phyloP scores from a whole-genome alignment of 1,140 invertebrate species.

The Drosophila obscura region DNA sequence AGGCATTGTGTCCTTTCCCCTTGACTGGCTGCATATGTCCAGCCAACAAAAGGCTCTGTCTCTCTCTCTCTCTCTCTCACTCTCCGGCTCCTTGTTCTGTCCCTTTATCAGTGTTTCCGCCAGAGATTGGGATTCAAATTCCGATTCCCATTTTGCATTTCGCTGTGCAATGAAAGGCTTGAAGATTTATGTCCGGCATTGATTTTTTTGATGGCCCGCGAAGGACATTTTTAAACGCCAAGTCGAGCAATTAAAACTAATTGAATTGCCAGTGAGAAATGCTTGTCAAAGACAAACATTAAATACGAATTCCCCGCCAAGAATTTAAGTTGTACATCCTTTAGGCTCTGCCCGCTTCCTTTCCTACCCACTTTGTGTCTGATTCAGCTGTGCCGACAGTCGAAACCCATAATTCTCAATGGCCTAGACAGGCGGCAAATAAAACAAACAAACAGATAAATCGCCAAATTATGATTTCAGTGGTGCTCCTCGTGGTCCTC shows the following conservation, averaged over 20 bases:
- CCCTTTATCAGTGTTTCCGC: constrained; percentile 59
- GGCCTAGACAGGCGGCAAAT: constrained; percentile 70
- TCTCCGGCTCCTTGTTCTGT: constrained; percentile 29
- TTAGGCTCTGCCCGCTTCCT: constrained; percentile 1
- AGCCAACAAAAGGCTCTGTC: constrained; percentile 63
- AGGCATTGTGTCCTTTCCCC: constrained; percentile 74
- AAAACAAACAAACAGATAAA: constrained; percentile 81
- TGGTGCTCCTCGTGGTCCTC: constrained; percentile 3
- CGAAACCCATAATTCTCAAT: constrained; percentile 64
- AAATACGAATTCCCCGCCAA: constrained; percentile 30
- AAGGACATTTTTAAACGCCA: constrained; percentile 58
- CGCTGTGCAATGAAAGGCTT: constrained; percentile 67
- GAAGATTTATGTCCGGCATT: constrained; percentile 76
- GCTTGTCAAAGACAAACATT: constrained; percentile 33
- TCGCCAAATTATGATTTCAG: constrained; percentile 78
- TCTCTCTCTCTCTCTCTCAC: constrained; percentile 37
- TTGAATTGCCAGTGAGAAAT: constrained; percentile 61
- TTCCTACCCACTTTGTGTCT: constrained; percentile 48
- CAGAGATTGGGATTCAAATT: constrained; percentile 30
- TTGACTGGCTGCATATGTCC: constrained; percentile 80
- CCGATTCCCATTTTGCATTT: constrained; percentile 54
- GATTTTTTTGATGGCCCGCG: constrained; percentile 72
- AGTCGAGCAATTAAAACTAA: constrained; percentile 79
- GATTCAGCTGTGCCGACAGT: constrained; percentile 64
- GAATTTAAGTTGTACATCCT: constrained; percentile 30